Evolutionary conservation across 2,113 vertebrate species (phyloP).

Genomic region (Brachyistius frenatus): DNA sequence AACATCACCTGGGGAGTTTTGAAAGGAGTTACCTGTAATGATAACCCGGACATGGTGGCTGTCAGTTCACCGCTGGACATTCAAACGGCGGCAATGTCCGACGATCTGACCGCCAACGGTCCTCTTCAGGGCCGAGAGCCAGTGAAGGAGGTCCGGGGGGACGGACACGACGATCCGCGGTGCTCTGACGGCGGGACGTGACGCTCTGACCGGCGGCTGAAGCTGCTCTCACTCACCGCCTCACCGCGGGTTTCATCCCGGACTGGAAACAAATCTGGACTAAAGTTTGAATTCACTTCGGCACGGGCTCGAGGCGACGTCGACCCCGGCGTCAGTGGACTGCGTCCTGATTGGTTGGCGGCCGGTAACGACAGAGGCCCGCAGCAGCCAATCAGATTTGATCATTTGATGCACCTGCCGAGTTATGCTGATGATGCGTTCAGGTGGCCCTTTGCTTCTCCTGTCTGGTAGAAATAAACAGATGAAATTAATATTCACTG

Average conservation of each 20-base stretch:
- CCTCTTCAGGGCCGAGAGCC: background rate
- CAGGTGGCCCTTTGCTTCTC: no score
- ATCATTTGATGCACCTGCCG: slow-evolving; percentile 45
- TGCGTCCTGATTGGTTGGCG: slow-evolving; percentile 20
- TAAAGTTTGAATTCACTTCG: slow-evolving; percentile 57
- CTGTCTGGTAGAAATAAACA: no score
- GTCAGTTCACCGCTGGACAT: slow-evolving; percentile 2
- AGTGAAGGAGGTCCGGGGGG: background rate
- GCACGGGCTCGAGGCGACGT: background rate
- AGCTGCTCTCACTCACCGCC: background rate
- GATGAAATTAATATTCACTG: no score
- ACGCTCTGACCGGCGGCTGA: slow-evolving; percentile 6
- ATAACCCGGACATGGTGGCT: slow-evolving; percentile 67
- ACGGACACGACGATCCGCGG: background rate
- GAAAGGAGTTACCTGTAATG: slow-evolving; percentile 62
- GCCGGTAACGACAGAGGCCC: background rate
- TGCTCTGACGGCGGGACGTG: background rate
- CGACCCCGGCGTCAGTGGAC: slow-evolving; percentile 34
- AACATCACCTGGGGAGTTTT: no score
- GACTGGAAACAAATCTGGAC: slow-evolving; percentile 11
- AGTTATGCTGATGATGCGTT: background rate
- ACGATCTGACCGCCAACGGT: background rate
- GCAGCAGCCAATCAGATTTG: slow-evolving; percentile 53
- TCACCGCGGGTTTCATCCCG: background rate
- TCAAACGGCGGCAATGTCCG: slow-evolving; percentile 15